Percentiles rank a stretch among this genome's conserved stretches.
phyloP scores from a whole-genome alignment of 2,888 invertebrate genomes.

The Serripes groenlandicus region DNA sequence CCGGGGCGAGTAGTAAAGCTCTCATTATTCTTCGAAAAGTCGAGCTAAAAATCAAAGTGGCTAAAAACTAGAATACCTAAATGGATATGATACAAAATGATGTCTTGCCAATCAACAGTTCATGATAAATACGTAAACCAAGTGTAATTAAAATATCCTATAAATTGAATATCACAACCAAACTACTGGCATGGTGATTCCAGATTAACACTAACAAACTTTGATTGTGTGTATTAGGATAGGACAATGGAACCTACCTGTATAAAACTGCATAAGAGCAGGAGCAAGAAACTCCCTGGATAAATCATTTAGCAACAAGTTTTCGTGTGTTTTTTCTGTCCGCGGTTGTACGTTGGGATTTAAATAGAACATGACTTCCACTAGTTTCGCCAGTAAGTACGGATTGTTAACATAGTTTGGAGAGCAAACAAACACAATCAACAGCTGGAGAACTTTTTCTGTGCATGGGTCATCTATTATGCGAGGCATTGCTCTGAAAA shows the following conservation, averaged over 20 bases:
- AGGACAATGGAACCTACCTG: constrained; percentile 89
- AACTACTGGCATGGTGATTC: too few relatives aligned
- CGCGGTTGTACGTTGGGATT: constrained; percentile 88
- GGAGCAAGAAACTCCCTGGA: constrained; percentile 94
- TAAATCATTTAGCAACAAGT: constrained; percentile 95
- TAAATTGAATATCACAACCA: too few relatives aligned
- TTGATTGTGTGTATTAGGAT: too few relatives aligned
- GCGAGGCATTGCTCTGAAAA: constrained; percentile 74
- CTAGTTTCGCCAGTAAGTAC: constrained; percentile 97
- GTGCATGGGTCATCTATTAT: constrained; percentile 78
- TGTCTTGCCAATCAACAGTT: too few relatives aligned
- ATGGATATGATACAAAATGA: too few relatives aligned
- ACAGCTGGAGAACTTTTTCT: constrained; percentile 92
- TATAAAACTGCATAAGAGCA: constrained; percentile 98
- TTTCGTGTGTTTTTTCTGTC: constrained; percentile 89
- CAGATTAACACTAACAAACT: too few relatives aligned
- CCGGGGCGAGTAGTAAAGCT: too few relatives aligned
- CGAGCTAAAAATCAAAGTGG: too few relatives aligned
- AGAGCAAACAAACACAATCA: constrained; percentile 96
- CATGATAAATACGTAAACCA: too few relatives aligned
- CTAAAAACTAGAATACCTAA: too few relatives aligned
- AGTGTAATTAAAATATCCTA: too few relatives aligned
- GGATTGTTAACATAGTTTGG: constrained; percentile 97
- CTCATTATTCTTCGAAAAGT: too few relatives aligned
- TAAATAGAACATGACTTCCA: constrained; percentile 91